phyloP scores from a whole-genome alignment of 2,888 invertebrate genomes.

The Drosophila emarginata region DNA sequence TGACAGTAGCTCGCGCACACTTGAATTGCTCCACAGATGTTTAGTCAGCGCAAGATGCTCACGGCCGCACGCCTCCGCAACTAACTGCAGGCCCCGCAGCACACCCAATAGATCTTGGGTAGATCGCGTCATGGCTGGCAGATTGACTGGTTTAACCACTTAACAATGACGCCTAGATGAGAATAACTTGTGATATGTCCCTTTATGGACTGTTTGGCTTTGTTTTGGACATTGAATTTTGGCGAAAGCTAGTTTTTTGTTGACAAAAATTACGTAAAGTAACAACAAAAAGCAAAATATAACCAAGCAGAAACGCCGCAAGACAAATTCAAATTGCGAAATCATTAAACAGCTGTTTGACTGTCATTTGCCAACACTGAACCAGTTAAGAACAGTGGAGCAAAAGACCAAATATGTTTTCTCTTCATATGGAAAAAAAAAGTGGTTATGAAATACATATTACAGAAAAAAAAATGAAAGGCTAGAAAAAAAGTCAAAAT shows the following conservation, averaged over 20 bases:
- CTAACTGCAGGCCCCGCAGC: constrained; percentile 87
- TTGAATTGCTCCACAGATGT: constrained; percentile 88
- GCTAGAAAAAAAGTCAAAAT: background rate
- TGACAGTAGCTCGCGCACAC: constrained; percentile 84
- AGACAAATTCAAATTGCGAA: constrained; percentile 1
- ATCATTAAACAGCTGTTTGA: background rate
- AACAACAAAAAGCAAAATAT: background rate
- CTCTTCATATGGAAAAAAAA: background rate
- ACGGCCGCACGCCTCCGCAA: constrained; percentile 86
- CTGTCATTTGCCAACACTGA: background rate
- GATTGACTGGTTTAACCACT: constrained; percentile 17
- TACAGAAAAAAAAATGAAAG: background rate
- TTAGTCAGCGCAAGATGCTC: constrained; percentile 86
- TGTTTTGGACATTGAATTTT: background rate
- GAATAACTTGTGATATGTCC: background rate
- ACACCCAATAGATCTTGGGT: constrained; percentile 86
- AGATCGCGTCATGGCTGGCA: constrained; percentile 80
- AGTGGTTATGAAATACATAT: background rate
- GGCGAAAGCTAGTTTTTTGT: background rate
- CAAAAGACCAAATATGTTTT: background rate
- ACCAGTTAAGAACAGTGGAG: background rate
- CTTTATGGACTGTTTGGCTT: background rate
- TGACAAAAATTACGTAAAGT: background rate
- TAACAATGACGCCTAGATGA: background rate
- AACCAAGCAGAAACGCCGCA: background rate